Evolutionary conservation across 92 coral and sea anemone species (phyloP), one percentile per base, ranked within the genome.

Genomic region (Montipora capitata): DNA sequence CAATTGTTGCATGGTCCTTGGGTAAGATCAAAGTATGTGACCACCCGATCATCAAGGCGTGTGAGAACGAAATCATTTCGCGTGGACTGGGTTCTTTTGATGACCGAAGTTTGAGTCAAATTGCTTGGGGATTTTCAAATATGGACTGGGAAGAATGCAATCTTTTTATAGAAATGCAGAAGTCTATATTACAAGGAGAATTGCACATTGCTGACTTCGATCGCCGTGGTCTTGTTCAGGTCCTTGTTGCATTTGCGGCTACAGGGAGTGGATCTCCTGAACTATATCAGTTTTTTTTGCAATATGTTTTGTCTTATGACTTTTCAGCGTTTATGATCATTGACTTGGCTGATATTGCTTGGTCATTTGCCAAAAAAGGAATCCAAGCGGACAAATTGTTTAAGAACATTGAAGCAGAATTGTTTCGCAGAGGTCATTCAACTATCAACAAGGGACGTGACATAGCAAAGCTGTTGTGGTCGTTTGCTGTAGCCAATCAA

Each of bases 291-390:
- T 5, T 59, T 41, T 77, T 40, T 61, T 40, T 8, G 10, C 10
- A 61, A 6, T 5, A 39, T 0, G 61, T 77, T 59, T 43, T 59
- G 54, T 15, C 69, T 7, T 49, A 14, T 77, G 82, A 59, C 5
- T 77, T 77, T 59, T 59, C 69, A 16, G 3, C 40, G 40, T 61
- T 77, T 41, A 6, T 8, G 0, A 77, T 40, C 40, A 13, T 15
- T 40, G 82, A 77, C 72, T 49, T 77, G n/a, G 16, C 40, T 5
- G 71, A 77, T 13, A 59, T 63, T 77, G 69, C 17, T 20, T 77
- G 82, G 82, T 61, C 82, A 39, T 77, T 77, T 61, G 82, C 82
- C n/a, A 77, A 77, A 59, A 61, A 40, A 7, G 82, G 40, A 16
- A 14, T 16, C 43, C 40, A 77, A 12, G 82, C 58, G 14, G 54